These are phyloP conservation scores for Spicauda simplicius DNA, from an alignment of 2,888 invertebrate genomes.

Conservation along the genomic window DNA sequence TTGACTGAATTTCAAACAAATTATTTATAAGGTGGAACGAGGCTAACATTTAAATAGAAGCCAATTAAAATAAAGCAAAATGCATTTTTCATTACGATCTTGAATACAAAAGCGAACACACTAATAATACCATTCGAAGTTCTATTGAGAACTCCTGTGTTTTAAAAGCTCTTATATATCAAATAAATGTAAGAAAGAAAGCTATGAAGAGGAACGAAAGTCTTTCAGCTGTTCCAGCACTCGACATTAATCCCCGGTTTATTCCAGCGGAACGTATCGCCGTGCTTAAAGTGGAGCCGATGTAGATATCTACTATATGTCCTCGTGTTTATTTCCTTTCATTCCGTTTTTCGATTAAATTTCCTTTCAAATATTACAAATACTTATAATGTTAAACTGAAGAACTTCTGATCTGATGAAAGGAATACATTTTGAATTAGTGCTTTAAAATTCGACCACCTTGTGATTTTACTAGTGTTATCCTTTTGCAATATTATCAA, in stretches of 20 bases:
- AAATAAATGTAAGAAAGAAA: slow-evolving; percentile 24
- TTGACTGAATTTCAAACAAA: too few species aligned
- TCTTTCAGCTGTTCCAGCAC: slow-evolving; percentile 19
- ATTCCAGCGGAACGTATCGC: slow-evolving; percentile 25
- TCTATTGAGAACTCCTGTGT: background rate
- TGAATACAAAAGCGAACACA: background rate
- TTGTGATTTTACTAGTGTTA: too few species aligned
- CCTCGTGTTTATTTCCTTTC: background rate
- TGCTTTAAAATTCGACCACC: too few species aligned
- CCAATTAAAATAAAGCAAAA: too few species aligned
- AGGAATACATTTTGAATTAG: too few species aligned
- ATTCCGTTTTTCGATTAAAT: background rate
- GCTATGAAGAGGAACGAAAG: slow-evolving; percentile 16
- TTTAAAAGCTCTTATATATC: slow-evolving; percentile 18
- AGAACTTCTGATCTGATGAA: too few species aligned
- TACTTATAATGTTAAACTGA: too few species aligned
- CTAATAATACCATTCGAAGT: slow-evolving; percentile 5
- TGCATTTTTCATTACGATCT: background rate
- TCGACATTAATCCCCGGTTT: slow-evolving; percentile 32
- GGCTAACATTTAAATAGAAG: too few species aligned
- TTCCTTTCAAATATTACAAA: background rate
- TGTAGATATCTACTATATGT: slow-evolving; percentile 3
- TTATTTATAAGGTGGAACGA: too few species aligned
- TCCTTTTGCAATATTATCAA: too few species aligned
- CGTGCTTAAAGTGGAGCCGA: slow-evolving; percentile 15